Conservation (phyloP, 2,797 vertebrate genomes). For the Gallinago nigripennis region DNA sequence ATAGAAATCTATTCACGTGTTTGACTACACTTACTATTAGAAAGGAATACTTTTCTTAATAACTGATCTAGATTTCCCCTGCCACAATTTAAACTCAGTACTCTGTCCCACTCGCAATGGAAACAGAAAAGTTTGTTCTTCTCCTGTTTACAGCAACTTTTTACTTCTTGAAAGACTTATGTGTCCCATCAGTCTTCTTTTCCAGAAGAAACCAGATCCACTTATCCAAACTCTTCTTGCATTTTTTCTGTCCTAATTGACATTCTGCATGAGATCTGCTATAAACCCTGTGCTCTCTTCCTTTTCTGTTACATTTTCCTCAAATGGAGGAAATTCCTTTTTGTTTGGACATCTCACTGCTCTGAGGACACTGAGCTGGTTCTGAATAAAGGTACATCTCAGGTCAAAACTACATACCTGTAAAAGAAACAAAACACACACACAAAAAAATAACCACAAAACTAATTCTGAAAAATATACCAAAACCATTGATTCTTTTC, state of each 20-base stretch:
- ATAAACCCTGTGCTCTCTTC: not conserved
- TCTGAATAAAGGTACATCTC: not conserved
- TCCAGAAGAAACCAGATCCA: not conserved
- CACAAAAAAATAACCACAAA: not conserved
- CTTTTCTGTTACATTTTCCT: not conserved
- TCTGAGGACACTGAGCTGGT: not conserved
- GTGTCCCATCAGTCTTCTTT: not conserved
- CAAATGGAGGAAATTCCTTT: not conserved
- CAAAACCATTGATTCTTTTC: not conserved
- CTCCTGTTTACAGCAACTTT: not conserved
- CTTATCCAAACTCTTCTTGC: not conserved
- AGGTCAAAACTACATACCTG: not conserved
- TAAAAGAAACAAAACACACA: not conserved
- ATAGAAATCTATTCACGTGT: not conserved
- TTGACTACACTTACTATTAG: not conserved
- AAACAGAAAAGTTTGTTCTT: not conserved
- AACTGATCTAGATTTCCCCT: not conserved
- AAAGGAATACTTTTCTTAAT: not conserved
- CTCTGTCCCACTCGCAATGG: not conserved
- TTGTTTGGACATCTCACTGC: not conserved
- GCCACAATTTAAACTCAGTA: not conserved
- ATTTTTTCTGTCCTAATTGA: not conserved
- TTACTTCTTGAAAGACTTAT: not conserved
- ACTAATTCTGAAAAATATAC: not conserved
- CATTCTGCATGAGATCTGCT: not conserved